Base-by-base conservation (phyloP, 1,140 invertebrate genomes). In the Latrodectus geometricus region DNA sequence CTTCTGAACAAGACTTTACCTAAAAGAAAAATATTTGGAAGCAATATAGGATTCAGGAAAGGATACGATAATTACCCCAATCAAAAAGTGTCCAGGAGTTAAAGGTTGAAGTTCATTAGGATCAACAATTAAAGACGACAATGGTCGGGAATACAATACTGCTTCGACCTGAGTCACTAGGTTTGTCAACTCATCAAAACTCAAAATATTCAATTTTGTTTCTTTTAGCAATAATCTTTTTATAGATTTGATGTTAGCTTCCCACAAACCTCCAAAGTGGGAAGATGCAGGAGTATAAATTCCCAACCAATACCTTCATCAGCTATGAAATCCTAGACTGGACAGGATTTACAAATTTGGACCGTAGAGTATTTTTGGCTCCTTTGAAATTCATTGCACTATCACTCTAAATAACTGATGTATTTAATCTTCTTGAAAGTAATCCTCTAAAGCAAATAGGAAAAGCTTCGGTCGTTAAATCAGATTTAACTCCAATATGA, bases 401-500 rank as follows among this genome's bases (percentile, higher is more conserved):
- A 23, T 84, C 79, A 66, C 49, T 61, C 14, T n/a, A 83, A 2
- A 83, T 84, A 0, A 2, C 23, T 4, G 74, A 70, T 12, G 79
- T 88, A 3, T 50, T 61, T 56, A 86, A 88, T 70, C 92, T 87
- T 8, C 91, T 87, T 9, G 89, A 82, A 4, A 90, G 86, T 84
- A 93, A 92, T 48, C 92, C 79, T n/a, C 89, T 88, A 9, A 92
- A 82, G 5, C 90, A 89, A 8, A 90, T 88, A 5, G 92, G 69
- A 76, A 92, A 92, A 3, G 88, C 88, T 66, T 91, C 89, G 0
- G 91, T 90, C 4, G 90, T 88, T 8, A 92, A 72, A 86, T 90
- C 88, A 0, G 89, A 88, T 88, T 91, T 90, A 89, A 87, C 88
- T 91, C 90, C 92, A 89, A 90, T 90, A 90, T 92, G 92, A 89